Evolutionary conservation across 2,113 vertebrate species (phyloP).

Genomic region (Cercopithecus mona): DNA sequence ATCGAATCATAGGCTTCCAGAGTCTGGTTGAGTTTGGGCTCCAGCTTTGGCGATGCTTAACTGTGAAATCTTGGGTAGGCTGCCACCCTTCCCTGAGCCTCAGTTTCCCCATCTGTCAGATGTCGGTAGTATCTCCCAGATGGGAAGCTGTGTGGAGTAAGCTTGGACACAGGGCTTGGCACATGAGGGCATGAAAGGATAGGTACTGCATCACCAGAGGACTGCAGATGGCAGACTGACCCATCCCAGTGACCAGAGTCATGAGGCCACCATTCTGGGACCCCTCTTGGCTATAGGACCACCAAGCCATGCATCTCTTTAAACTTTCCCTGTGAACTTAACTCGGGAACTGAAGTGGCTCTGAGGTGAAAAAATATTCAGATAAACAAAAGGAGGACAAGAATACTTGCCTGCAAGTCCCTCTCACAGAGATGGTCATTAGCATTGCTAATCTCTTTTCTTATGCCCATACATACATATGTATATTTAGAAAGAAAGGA

Average conservation of each 20-base stretch:
- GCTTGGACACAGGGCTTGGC: not conserved
- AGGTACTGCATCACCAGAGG: not conserved
- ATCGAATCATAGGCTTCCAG: not conserved
- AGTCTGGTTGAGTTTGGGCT: not conserved
- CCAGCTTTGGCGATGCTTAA: not conserved
- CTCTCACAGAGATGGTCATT: accelerated
- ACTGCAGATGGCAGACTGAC: not conserved
- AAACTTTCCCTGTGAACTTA: not conserved
- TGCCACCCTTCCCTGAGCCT: not conserved
- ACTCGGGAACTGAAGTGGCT: not conserved
- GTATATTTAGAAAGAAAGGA: not conserved
- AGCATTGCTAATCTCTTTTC: not conserved
- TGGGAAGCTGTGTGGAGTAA: not conserved
- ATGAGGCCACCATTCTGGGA: not conserved
- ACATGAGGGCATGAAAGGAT: not conserved
- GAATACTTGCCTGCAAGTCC: not conserved
- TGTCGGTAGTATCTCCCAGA: not conserved
- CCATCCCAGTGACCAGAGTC: not conserved
- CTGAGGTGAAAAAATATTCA: not conserved
- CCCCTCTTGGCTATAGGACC: not conserved
- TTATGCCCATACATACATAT: not conserved
- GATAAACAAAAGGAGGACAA: not conserved
- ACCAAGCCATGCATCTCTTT: not conserved
- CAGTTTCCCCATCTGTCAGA: not conserved
- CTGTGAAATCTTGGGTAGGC: not conserved